Evolutionary conservation across 2,797 vertebrate genomes (phyloP).

Genomic region (Spinus pinus): DNA sequence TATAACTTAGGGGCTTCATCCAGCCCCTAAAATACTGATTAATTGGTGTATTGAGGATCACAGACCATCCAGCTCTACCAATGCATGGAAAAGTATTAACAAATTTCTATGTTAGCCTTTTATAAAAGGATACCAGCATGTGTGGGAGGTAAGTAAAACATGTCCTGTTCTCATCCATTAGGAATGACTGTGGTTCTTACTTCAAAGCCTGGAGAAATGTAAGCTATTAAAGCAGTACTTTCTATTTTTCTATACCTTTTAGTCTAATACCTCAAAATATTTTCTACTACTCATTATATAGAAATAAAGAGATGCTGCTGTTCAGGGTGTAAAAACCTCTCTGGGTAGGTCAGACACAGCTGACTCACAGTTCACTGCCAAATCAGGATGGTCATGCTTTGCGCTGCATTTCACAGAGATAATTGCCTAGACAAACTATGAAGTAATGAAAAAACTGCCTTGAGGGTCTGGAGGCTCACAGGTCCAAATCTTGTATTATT

Average conservation of each 20-base stretch:
- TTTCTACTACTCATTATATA: not conserved
- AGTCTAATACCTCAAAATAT: not conserved
- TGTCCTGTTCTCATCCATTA: not conserved
- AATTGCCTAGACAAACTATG: not conserved
- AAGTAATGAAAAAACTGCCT: not conserved
- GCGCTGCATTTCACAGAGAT: not conserved
- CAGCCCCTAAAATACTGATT: not conserved
- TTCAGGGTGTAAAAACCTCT: not conserved
- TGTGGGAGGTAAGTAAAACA: not conserved
- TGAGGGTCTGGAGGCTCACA: not conserved
- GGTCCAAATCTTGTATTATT: not conserved
- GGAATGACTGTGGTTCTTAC: not conserved
- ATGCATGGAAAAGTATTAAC: not conserved
- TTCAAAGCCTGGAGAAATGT: not conserved
- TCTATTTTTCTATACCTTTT: not conserved
- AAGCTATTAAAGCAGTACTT: not conserved
- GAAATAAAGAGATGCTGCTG: not conserved
- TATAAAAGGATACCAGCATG: not conserved
- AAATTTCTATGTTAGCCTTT: not conserved
- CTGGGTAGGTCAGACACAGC: not conserved
- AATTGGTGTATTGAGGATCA: not conserved
- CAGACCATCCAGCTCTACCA: not conserved
- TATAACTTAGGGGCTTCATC: not conserved
- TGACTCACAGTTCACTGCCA: not conserved
- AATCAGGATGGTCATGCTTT: not conserved